Conservation (phyloP, 92 coral and sea anemone genomes). For the Parazoanthus darwini region DNA sequence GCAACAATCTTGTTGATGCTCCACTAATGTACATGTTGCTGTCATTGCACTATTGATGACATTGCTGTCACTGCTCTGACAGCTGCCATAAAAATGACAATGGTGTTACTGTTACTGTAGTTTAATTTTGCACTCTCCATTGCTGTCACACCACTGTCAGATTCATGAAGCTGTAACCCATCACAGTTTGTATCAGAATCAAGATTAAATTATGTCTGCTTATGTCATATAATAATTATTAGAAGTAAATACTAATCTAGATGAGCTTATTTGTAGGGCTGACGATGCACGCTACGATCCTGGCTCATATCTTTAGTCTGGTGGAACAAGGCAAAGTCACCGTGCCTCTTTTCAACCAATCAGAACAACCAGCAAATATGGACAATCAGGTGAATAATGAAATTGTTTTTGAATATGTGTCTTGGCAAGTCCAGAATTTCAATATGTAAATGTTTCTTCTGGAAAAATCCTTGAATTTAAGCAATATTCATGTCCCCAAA, state of each 20-base stretch:
- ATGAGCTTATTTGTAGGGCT: conserved; percentile 52
- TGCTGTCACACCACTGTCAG: no score
- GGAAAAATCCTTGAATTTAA: no score
- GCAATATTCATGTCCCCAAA: no score
- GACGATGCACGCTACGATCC: conserved; percentile 95
- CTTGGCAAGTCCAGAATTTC: not conserved
- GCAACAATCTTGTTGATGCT: no score
- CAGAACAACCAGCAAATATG: conserved; percentile 66
- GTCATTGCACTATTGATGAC: no score
- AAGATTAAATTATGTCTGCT: not conserved
- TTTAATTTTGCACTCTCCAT: no score
- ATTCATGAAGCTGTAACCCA: not conserved
- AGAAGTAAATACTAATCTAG: not conserved
- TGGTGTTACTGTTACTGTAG: no score
- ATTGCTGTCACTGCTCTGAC: no score
- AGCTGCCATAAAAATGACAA: no score
- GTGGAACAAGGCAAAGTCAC: conserved; percentile 89
- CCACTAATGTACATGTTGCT: no score
- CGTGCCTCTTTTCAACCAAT: conserved; percentile 67
- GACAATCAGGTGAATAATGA: conserved; percentile 73
- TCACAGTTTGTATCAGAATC: not conserved
- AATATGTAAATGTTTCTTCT: no score
- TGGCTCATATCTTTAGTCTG: conserved; percentile 96
- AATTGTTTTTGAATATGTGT: not conserved
- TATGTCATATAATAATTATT: no score